Base-by-base conservation (phyloP, 2,888 invertebrate species). In the Cheilosia vulpina region DNA sequence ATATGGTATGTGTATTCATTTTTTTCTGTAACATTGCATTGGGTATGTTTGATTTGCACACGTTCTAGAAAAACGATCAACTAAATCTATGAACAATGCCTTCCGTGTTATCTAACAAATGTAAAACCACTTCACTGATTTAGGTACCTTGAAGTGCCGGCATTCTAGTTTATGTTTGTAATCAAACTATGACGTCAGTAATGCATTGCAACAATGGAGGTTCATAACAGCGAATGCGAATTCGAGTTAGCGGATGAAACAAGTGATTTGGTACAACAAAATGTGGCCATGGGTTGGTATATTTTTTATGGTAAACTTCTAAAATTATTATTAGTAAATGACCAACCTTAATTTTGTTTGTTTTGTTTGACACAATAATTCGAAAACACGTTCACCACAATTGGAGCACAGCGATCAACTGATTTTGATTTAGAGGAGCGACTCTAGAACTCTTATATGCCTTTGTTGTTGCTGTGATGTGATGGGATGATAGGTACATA, bases 381-480 rank as follows among this genome's bases (percentile, higher is more conserved):
- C 19, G n/a, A 31, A 53, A 21, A 4, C 4, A 60, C 75, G 69
- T 66, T 50, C 13, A 50, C 5, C 65, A 58, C 58, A 53, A 84
- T 15, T 13, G 65, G 41, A 63, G 34, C 27, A 55, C 71, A 60
- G 34, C 71, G 84, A 79, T 79, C 80, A 75, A 84, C 84, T 84
- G 52, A 84, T 34, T 57, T 65, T 17, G 27, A 21, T 19, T 38
- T 52, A 5, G 31, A 21, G 31, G 34, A 50, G 58, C 57, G 65
- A 17, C 19, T 47, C 3, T 17, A 31, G 0, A 31, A 31, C 9
- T 9, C 31, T 31, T 9, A 45, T 17, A 24, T 41, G 53, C 38
- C 31, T 63, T 50, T 76, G 11, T 53, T 75, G 13, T 17, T 43
- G 47, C n/a, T 24, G 19, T 17, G 13, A 38, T 38, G 21, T 21